Conservation (phyloP, 1,140 invertebrate genomes). For the Liolophura sinensis region DNA sequence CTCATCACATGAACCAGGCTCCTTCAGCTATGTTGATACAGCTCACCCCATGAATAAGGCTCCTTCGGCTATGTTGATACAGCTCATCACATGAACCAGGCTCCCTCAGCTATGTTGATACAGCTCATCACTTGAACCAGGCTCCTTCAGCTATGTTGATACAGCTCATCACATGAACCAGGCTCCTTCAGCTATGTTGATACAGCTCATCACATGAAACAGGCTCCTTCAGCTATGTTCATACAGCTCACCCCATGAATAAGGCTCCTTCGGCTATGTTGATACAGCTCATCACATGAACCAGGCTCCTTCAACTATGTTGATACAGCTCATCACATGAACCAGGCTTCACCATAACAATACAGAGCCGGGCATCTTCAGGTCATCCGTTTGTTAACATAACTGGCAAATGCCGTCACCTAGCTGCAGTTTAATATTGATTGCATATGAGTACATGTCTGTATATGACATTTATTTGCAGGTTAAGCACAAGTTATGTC, state of each 20-base stretch:
- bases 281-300: not conserved
- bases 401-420: too few relatives aligned
- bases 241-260: not conserved
- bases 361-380: not conserved
- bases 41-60: too few relatives aligned
- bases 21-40: too few relatives aligned
- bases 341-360: not conserved
- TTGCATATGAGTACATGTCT: not conserved
- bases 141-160: too few relatives aligned
- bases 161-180: too few relatives aligned
- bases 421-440: not conserved
- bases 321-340: not conserved
- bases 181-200: too few relatives aligned
- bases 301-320: not conserved
- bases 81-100: too few relatives aligned
- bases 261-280: not conserved
- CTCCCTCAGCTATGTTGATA: too few relatives aligned
- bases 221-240: not conserved
- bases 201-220: too few relatives aligned
- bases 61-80: too few relatives aligned
- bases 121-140: too few relatives aligned
- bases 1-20: too few relatives aligned
- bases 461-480: slow-evolving; percentile 54
- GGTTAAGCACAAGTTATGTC: slow-evolving; percentile 61
- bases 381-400: not conserved